Evolutionary conservation across 2,888 invertebrate species (phyloP).

Genomic region (Agrenia bidenticulata): DNA sequence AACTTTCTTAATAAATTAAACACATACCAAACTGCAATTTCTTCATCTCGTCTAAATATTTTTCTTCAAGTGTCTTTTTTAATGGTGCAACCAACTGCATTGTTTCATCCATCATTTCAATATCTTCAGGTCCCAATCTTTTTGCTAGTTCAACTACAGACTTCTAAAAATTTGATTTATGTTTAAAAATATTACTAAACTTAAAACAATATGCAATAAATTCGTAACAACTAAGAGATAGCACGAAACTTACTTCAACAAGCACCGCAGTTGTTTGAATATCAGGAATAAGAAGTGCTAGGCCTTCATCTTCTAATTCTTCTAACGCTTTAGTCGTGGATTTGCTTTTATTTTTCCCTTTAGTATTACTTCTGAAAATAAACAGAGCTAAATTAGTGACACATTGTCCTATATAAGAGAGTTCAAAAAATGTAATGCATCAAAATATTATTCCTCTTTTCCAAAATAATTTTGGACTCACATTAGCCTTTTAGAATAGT

Average conservation of each 20-base stretch:
- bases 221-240: not conserved
- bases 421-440: not conserved
- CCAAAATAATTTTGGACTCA: no score
- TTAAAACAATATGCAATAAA: not conserved
- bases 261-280: constrained; percentile 69
- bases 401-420: no score
- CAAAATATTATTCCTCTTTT: not conserved
- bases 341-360: constrained; percentile 54
- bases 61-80: constrained; percentile 66
- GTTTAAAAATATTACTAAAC: no score
- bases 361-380: constrained; percentile 38
- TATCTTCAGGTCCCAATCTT: constrained; percentile 43
- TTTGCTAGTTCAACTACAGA: constrained; percentile 43
- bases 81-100: constrained; percentile 55
- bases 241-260: constrained; percentile 55
- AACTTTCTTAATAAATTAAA: no score
- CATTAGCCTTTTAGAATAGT: constrained; percentile 82
- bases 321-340: constrained; percentile 57
- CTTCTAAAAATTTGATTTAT: constrained; percentile 28
- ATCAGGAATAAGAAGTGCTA: constrained; percentile 84
- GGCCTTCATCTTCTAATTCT: constrained; percentile 82
- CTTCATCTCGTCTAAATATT: constrained; percentile 85
- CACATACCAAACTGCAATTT: constrained; percentile 79
- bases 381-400: no score
- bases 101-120: constrained; percentile 47